phyloP scores from a whole-genome alignment of 1,140 invertebrate species.

The Andrena cerasifolii region DNA sequence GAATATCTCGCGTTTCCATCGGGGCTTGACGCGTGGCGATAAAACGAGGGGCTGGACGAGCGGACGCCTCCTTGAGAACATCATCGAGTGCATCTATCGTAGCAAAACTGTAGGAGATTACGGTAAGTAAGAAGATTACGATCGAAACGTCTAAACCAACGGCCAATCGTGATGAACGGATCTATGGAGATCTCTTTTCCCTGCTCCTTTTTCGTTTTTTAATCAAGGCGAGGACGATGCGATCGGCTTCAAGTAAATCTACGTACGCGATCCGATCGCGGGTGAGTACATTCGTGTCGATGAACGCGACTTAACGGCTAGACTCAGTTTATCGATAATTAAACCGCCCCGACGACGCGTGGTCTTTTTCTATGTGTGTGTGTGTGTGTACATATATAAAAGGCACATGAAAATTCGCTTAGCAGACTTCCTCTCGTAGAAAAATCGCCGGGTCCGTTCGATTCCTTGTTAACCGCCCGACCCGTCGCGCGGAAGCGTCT shows the following conservation, averaged over 20 bases:
- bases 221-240: no score
- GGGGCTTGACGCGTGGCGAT: background rate
- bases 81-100: slow-evolving; percentile 8
- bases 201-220: background rate
- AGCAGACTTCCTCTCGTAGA: slow-evolving; percentile 30
- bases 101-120: background rate
- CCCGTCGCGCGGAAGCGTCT: no score
- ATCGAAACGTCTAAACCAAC: background rate
- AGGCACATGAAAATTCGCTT: slow-evolving; percentile 27
- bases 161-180: background rate
- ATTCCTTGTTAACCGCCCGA: background rate
- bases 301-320: slow-evolving; percentile 31
- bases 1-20: no score
- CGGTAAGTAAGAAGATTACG: background rate
- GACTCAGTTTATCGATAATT: slow-evolving; percentile 4
- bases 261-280: background rate
- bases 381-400: slow-evolving; percentile 19
- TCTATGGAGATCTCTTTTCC: background rate
- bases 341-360: background rate
- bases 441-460: background rate
- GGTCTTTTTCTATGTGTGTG: background rate
- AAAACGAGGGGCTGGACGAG: background rate
- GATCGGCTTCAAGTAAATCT: background rate
- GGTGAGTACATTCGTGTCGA: slow-evolving; percentile 13
- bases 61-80: background rate